These are phyloP conservation scores for Melanotaenia duboulayi DNA, from an alignment of 2,113 vertebrate genomes.

Conservation along the genomic window DNA sequence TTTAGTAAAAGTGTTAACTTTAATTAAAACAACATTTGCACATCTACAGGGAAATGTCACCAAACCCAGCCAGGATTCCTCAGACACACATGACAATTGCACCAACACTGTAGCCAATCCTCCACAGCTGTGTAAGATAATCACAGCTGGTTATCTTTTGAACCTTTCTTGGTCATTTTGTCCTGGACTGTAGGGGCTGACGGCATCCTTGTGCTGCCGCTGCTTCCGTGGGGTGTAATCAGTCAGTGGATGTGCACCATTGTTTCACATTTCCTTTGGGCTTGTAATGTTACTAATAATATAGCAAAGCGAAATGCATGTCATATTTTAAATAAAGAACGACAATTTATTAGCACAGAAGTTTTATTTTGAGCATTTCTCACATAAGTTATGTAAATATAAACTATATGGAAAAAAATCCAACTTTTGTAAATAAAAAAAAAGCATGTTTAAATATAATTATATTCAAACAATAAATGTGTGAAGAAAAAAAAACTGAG, in stretches of 20 bases:
- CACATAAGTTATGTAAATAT: not conserved
- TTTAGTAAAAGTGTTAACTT: too few relatives aligned
- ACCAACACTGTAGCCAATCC: not conserved
- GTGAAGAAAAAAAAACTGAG: not conserved
- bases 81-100: too few relatives aligned
- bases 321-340: constrained; percentile 7
- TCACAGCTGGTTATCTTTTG: not conserved
- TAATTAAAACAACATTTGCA: not conserved
- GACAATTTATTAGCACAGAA: not conserved
- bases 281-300: constrained; percentile 51
- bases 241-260: constrained; percentile 39
- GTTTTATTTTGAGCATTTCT: constrained; percentile 3
- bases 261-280: constrained; percentile 69
- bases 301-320: constrained; percentile 4
- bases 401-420: constrained; percentile 1
- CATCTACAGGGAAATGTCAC: not conserved
- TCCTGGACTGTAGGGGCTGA: not conserved
- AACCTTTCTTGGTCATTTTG: not conserved
- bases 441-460: constrained; percentile 1
- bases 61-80: too few relatives aligned
- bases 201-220: not conserved
- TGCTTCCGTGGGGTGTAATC: constrained; percentile 24
- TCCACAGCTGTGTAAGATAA: too few relatives aligned
- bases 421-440: not conserved
- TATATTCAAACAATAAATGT: constrained; percentile 15